Percentiles rank a stretch among this genome's conserved stretches.
Conservation (phyloP, 2,113 vertebrate genomes). For the Apus apus region DNA sequence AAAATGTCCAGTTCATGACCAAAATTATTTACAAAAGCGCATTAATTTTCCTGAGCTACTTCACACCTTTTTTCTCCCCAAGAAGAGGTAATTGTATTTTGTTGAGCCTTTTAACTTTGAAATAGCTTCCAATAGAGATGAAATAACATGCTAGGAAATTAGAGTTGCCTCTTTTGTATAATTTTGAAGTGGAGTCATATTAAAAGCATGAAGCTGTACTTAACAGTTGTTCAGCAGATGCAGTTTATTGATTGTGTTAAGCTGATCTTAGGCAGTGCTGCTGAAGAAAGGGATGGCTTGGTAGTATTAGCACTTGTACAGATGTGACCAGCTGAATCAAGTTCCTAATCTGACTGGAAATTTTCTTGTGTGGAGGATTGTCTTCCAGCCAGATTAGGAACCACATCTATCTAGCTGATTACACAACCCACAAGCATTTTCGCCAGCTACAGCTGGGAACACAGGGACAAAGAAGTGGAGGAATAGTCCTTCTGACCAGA, state of each 20-base stretch:
- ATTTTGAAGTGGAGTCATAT: neutral
- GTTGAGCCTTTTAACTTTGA: neutral
- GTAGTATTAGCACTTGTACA: neutral
- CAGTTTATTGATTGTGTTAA: neutral
- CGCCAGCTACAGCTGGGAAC: neutral
- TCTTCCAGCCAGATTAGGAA: neutral
- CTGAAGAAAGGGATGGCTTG: neutral
- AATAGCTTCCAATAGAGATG: neutral
- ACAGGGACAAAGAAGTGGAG: neutral
- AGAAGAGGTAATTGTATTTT: neutral
- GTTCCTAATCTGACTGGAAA: neutral
- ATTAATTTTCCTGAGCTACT: neutral
- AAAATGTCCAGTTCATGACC: neutral
- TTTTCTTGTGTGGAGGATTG: neutral
- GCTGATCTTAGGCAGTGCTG: neutral
- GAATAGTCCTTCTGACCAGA: fast-evolving
- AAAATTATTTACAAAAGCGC: neutral
- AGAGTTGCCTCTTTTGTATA: neutral
- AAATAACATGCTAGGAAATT: neutral
- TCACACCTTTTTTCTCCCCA: neutral
- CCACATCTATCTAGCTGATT: neutral
- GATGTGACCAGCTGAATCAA: neutral
- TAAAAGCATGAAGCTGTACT: neutral
- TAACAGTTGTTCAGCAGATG: neutral
- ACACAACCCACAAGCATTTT: neutral